Conservation (phyloP, 2,888 invertebrate species). For the Argyra leucocephala region DNA sequence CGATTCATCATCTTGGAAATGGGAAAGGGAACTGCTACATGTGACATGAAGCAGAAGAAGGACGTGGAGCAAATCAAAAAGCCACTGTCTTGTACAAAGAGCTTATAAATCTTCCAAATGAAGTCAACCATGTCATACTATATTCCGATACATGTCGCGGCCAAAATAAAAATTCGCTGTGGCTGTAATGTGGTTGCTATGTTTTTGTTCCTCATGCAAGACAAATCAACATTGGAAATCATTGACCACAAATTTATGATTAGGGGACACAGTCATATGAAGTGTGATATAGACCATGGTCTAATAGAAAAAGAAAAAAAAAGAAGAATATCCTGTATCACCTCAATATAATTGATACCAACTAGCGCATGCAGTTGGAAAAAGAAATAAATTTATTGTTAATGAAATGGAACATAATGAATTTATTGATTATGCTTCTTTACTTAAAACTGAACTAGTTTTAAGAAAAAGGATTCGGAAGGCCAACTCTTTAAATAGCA, state of each 20-base stretch:
- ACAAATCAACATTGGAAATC: not conserved
- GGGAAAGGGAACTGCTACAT: not conserved
- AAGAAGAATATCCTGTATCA: not conserved
- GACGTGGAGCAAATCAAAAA: not conserved
- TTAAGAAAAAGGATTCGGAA: too few relatives aligned
- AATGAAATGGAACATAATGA: too few relatives aligned
- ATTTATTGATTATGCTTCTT: too few relatives aligned
- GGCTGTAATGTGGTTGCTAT: constrained; percentile 1
- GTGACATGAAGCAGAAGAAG: not conserved
- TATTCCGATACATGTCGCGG: not conserved
- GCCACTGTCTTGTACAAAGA: not conserved
- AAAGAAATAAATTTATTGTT: too few relatives aligned
- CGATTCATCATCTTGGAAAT: not conserved
- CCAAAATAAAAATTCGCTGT: constrained; percentile 10
- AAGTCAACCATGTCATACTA: not conserved
- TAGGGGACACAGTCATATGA: constrained; percentile 2
- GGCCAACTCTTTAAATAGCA: too few relatives aligned
- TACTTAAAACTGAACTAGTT: too few relatives aligned
- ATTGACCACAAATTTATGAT: too few relatives aligned
- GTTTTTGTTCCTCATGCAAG: not conserved
- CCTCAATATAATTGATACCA: too few relatives aligned
- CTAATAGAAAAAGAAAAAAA: constrained; percentile 7
- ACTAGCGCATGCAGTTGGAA: too few relatives aligned
- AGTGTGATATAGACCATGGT: not conserved
- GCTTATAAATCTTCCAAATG: not conserved